Conservation (phyloP, 1,140 invertebrate species). For the Drosophila lini region DNA sequence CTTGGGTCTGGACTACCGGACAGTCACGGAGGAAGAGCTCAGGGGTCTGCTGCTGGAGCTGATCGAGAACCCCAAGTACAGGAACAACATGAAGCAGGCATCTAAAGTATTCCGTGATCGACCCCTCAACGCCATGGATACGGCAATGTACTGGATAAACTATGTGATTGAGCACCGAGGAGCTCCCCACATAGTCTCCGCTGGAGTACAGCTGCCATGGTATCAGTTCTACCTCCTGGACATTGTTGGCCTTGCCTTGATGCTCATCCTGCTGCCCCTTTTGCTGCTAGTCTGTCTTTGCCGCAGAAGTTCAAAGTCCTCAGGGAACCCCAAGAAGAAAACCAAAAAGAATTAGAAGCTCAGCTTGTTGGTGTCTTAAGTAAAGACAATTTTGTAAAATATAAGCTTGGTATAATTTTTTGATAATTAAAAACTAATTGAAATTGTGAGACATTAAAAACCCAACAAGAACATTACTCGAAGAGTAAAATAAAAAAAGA, state of each 20-base stretch:
- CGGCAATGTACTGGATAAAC: constrained; percentile 87
- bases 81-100: constrained; percentile 77
- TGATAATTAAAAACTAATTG: neutral
- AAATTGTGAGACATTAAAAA: neutral
- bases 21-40: constrained; percentile 77
- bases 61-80: constrained; percentile 84
- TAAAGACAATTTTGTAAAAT: constrained; percentile 17
- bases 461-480: neutral
- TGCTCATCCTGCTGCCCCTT: constrained; percentile 33
- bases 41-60: constrained; percentile 76
- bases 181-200: constrained; percentile 86
- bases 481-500: neutral
- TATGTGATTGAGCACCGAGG: constrained; percentile 87
- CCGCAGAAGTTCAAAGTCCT: neutral
- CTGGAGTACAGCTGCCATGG: constrained; percentile 86
- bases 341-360: constrained; percentile 43
- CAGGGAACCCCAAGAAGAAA: constrained; percentile 18
- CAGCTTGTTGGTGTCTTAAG: constrained; percentile 7
- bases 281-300: constrained; percentile 22
- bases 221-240: constrained; percentile 88
- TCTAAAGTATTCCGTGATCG: constrained; percentile 86
- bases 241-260: constrained; percentile 71
- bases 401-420: constrained; percentile 20
- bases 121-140: constrained; percentile 85
- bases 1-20: constrained; percentile 59